Evolutionary conservation across 2,888 invertebrate genomes (phyloP).

Genomic region (Tenthredo amoena): DNA sequence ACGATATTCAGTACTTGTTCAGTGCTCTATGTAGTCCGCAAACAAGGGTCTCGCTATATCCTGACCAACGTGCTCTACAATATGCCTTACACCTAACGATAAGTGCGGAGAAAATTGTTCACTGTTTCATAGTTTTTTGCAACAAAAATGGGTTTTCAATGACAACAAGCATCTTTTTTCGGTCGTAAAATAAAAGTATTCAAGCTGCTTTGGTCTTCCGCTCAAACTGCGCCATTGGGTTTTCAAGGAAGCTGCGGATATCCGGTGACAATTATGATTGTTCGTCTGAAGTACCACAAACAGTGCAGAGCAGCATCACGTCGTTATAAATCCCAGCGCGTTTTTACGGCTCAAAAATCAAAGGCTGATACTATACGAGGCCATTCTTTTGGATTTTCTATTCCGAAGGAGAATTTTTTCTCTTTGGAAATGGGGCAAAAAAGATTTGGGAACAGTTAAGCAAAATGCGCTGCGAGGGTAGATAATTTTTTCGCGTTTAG

Average conservation of each 20-base stretch:
- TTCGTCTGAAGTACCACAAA: neutral
- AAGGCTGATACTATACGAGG: neutral
- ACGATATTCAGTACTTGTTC: slow-evolving; percentile 5
- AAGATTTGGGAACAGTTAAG: neutral
- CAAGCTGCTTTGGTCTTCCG: neutral
- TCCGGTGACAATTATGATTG: neutral
- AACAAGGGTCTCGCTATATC: slow-evolving; percentile 1
- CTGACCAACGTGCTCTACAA: neutral
- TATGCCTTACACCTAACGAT: neutral
- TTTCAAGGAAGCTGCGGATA: neutral
- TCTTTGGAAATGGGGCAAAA: neutral
- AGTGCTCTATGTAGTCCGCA: neutral
- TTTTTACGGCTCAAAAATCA: slow-evolving; percentile 9
- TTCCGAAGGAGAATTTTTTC: neutral
- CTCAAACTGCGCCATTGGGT: neutral
- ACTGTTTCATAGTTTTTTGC: neutral
- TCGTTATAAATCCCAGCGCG: neutral
- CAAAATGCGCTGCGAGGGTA: slow-evolving; percentile 14
- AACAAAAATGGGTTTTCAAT: neutral
- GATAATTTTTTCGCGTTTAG: slow-evolving; percentile 13
- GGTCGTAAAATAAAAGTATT: neutral
- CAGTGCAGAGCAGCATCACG: neutral
- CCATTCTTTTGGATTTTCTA: neutral
- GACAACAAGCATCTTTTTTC: neutral
- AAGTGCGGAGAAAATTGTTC: neutral